phyloP scores from a whole-genome alignment of 2,888 invertebrate genomes.

The Lottia gigantea region DNA sequence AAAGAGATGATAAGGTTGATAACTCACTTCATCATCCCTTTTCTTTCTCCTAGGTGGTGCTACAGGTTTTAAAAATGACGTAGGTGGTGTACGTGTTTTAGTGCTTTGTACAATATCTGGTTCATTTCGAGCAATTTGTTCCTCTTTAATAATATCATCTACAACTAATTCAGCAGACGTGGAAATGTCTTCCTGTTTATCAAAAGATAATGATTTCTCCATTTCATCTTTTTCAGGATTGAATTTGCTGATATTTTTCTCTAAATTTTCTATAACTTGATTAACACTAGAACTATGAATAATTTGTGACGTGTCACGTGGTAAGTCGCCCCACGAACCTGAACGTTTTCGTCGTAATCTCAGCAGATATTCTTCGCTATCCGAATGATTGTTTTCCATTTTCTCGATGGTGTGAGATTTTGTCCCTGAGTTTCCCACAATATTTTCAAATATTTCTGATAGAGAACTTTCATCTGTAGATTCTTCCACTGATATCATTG shows the following conservation, averaged over 20 bases:
- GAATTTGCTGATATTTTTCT: conserved; percentile 26
- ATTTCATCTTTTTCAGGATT: conserved; percentile 35
- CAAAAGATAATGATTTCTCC: conserved; percentile 31
- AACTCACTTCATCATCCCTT: conserved; percentile 16
- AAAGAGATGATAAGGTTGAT: too few species aligned
- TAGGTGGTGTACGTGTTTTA: conserved; percentile 71
- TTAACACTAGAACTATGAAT: neutral
- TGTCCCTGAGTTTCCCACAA: neutral
- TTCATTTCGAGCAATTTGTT: conserved; percentile 70
- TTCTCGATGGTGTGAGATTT: conserved; percentile 41
- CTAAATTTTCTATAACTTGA: conserved; percentile 13
- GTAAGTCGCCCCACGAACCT: conserved; percentile 38
- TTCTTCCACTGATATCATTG: neutral
- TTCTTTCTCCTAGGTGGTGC: conserved; percentile 58
- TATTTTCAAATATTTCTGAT: neutral
- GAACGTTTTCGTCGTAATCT: conserved; percentile 31
- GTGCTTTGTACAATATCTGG: conserved; percentile 95
- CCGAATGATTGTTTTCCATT: conserved; percentile 32
- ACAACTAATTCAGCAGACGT: conserved; percentile 31
- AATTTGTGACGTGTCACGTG: conserved; percentile 27
- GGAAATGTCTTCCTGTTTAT: conserved; percentile 10
- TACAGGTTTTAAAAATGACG: conserved; percentile 44
- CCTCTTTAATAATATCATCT: conserved; percentile 48
- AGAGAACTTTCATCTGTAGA: conserved; percentile 1
- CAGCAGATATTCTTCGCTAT: conserved; percentile 7